Base-by-base conservation (phyloP, 1,140 invertebrate genomes). In the Goniozus legneri region DNA sequence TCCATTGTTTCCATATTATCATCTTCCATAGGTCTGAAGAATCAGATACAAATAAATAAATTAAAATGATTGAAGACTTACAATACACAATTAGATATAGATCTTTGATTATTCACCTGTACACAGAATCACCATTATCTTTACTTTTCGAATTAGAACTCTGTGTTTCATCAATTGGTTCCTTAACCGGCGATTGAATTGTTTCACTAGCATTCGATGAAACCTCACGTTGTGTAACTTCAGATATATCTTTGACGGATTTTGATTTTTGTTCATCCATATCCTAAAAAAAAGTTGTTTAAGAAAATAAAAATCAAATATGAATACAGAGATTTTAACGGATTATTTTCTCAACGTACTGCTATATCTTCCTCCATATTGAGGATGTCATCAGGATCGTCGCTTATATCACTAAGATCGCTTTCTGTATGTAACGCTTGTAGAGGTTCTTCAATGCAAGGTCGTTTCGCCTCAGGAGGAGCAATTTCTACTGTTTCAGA, bases 381-480 rank as follows among this genome's bases (percentile, higher is more conserved):
- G 1, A 91, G 75, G 60, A 91, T 91, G 53, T 91, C 89, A 71
- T 91, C 89, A 37, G 88, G 86, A 72, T 90, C 89, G 63, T 91
- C 89, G 63, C 88, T 90, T 24, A 91, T 90, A 69, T 91, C 89
- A 71, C 89, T 91, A 3, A 91, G 77, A 58, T 89, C 87, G 56
- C 89, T 87, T 45, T 80, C 81, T 6, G 84, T 73, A 32, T 76
- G 79, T 44, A 82, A 77, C 0, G 79, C 77, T 41, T 80, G 78
- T 20, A 77, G 52, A 35, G 82, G 78, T 45, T 75, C 74, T 3
- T 77, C 74, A 0, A 73, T 15, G 38, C 74, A 76, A 1, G 64
- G 34, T 44, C 76, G 71, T 43, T 82, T 81, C 0, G 71, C 54
- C 56, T 85, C 84, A 0, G 64, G 54, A 10, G 73, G 60, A 2